A percentile compares a stretch with the other conserved stretches of the same genome.
Evolutionary conservation across 92 coral and sea anemone species (phyloP).

Genomic region (Bergia sp.): DNA sequence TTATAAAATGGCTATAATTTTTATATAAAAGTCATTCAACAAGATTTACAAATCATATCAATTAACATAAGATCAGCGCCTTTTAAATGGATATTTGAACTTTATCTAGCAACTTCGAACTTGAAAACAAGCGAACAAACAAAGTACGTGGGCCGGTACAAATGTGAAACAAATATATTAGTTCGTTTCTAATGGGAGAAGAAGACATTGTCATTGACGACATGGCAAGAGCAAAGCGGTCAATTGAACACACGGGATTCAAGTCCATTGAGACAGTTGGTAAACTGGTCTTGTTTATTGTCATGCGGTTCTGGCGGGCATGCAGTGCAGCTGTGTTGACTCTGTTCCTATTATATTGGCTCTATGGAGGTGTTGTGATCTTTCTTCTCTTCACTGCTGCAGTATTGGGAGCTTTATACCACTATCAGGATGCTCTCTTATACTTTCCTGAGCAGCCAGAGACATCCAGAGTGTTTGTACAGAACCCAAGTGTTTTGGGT

Average conservation of each 20-base stretch:
- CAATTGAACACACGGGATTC: slow-evolving; percentile 85
- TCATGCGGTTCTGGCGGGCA: slow-evolving; percentile 90
- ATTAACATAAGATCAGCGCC: background rate
- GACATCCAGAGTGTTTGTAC: slow-evolving; percentile 92
- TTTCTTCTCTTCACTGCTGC: slow-evolving; percentile 93
- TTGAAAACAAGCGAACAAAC: background rate
- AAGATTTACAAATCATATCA: background rate
- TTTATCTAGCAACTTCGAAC: background rate
- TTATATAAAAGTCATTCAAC: background rate
- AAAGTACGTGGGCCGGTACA: background rate
- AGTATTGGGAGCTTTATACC: slow-evolving; percentile 88
- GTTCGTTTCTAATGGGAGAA: slow-evolving; percentile 55
- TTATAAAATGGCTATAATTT: background rate
- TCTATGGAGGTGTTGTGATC: slow-evolving; percentile 95
- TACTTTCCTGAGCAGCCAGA: slow-evolving; percentile 98
- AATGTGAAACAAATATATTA: background rate
- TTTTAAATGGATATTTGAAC: slow-evolving; percentile 3
- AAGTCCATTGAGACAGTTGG: slow-evolving; percentile 93
- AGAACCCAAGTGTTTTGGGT: slow-evolving; percentile 89
- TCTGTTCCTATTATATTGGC: slow-evolving; percentile 87
- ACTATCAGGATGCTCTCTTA: slow-evolving; percentile 90
- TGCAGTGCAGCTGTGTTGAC: slow-evolving; percentile 97
- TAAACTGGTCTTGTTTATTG: slow-evolving; percentile 75
- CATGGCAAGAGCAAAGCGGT: slow-evolving; percentile 74
- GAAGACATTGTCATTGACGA: slow-evolving; percentile 34